Conservation (phyloP, 2,113 vertebrate genomes). For the Prochilodus magdalenae region DNA sequence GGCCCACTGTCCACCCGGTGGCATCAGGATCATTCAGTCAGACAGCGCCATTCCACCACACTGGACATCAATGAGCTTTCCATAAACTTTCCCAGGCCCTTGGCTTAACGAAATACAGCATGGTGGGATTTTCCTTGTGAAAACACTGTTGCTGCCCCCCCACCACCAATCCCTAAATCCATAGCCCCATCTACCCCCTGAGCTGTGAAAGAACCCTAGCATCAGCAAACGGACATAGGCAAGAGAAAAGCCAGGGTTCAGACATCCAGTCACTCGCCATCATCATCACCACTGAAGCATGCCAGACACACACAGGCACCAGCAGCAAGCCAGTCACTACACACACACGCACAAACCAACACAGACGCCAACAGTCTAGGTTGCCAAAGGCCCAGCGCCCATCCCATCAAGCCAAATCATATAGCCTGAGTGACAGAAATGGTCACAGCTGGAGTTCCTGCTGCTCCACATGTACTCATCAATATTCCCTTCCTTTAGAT, state of each 20-base stretch:
- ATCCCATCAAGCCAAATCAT: slow-evolving; percentile 5
- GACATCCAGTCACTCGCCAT: slow-evolving; percentile 27
- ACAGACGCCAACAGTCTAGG: not conserved
- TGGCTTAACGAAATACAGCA: slow-evolving; percentile 71
- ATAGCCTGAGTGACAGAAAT: not conserved
- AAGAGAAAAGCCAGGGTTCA: slow-evolving; percentile 38
- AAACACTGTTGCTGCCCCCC: slow-evolving; percentile 65
- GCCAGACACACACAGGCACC: slow-evolving; percentile 7
- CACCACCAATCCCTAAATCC: slow-evolving; percentile 38
- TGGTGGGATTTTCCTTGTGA: slow-evolving; percentile 72
- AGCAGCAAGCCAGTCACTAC: slow-evolving; percentile 1
- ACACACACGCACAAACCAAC: not conserved
- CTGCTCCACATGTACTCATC: not conserved
- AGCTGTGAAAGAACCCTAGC: slow-evolving; percentile 46
- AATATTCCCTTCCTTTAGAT: not conserved
- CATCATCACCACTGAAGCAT: slow-evolving; percentile 31
- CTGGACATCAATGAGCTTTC: slow-evolving; percentile 73
- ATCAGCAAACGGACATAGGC: slow-evolving; percentile 45
- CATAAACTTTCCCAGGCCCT: slow-evolving; percentile 80
- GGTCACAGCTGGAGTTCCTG: not conserved
- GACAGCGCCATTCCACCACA: slow-evolving; percentile 77
- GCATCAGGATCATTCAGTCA: slow-evolving; percentile 67
- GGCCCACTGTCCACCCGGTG: slow-evolving; percentile 62
- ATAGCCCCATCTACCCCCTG: slow-evolving; percentile 16
- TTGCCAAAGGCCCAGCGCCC: not conserved